These are phyloP conservation scores for Prosapia bicincta DNA, from an alignment of 2,888 invertebrate species.

Conservation along the genomic window DNA sequence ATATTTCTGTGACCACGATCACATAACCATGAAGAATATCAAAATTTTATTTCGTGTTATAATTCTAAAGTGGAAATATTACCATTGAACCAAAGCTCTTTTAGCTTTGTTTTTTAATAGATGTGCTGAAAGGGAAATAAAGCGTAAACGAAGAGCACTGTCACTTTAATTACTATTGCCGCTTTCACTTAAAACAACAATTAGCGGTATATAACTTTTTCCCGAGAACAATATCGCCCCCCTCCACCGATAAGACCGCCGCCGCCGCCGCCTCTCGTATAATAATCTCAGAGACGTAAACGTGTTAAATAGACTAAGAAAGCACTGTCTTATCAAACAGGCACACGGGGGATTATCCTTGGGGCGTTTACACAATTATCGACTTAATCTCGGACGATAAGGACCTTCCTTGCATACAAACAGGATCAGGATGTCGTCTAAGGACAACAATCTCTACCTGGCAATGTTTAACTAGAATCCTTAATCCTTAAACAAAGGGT, in stretches of 20 bases:
- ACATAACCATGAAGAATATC: too few relatives aligned
- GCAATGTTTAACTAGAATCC: neutral
- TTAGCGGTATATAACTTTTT: neutral
- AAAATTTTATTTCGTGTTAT: too few relatives aligned
- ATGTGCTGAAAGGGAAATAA: too few relatives aligned
- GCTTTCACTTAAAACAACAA: neutral
- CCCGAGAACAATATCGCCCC: neutral
- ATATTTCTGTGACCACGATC: too few relatives aligned
- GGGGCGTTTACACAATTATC: neutral
- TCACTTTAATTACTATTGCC: too few relatives aligned
- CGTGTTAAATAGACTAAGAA: neutral
- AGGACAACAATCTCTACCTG: neutral
- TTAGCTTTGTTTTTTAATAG: too few relatives aligned
- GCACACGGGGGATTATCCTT: neutral
- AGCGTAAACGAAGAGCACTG: too few relatives aligned
- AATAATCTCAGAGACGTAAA: neutral
- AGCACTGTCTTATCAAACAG: neutral
- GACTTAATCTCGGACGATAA: conserved; percentile 2
- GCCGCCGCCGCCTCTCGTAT: neutral
- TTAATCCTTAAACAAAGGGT: neutral
- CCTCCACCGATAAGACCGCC: neutral
- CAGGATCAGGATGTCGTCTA: neutral
- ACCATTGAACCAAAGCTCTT: too few relatives aligned
- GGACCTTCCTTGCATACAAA: neutral
- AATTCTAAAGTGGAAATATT: too few relatives aligned